Conservation (phyloP, 2,888 invertebrate genomes). For the Ptilodon capucinus region DNA sequence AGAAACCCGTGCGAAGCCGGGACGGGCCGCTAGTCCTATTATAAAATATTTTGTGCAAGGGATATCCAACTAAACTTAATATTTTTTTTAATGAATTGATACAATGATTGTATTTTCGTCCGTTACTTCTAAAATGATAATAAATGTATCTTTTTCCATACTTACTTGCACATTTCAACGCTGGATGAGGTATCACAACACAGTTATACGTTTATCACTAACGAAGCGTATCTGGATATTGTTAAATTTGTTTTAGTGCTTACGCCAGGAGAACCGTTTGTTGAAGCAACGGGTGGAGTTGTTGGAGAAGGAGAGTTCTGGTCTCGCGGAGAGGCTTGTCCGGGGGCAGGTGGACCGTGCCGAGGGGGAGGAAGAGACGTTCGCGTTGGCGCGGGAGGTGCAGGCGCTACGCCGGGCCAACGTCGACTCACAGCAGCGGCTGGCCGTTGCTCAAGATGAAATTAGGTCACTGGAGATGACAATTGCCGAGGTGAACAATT, state of each 20-base stretch:
- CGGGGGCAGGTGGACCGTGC: slow-evolving; percentile 97
- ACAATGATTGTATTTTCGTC: too few species aligned
- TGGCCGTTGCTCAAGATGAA: slow-evolving; percentile 95
- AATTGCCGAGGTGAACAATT: slow-evolving; percentile 72
- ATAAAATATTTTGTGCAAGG: too few species aligned
- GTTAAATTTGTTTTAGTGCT: slow-evolving; percentile 52
- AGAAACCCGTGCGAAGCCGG: too few species aligned
- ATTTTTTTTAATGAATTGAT: too few species aligned
- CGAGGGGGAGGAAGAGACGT: slow-evolving; percentile 96
- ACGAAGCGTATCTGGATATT: not conserved
- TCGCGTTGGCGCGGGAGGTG: slow-evolving; percentile 92
- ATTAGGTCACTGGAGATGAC: slow-evolving; percentile 92
- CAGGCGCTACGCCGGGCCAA: slow-evolving; percentile 93
- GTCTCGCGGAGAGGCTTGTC: slow-evolving; percentile 95
- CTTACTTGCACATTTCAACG: not conserved
- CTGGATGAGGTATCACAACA: not conserved
- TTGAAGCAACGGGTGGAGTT: slow-evolving; percentile 97
- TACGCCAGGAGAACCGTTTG: slow-evolving; percentile 97
- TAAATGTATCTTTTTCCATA: too few species aligned
- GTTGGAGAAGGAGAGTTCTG: slow-evolving; percentile 96
- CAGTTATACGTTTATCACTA: not conserved
- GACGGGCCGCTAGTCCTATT: too few species aligned
- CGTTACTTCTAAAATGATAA: too few species aligned
- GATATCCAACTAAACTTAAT: too few species aligned
- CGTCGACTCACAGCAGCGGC: slow-evolving; percentile 92